Evolutionary conservation across 2,888 invertebrate genomes (phyloP).

Genomic region (Agrochola circellaris): DNA sequence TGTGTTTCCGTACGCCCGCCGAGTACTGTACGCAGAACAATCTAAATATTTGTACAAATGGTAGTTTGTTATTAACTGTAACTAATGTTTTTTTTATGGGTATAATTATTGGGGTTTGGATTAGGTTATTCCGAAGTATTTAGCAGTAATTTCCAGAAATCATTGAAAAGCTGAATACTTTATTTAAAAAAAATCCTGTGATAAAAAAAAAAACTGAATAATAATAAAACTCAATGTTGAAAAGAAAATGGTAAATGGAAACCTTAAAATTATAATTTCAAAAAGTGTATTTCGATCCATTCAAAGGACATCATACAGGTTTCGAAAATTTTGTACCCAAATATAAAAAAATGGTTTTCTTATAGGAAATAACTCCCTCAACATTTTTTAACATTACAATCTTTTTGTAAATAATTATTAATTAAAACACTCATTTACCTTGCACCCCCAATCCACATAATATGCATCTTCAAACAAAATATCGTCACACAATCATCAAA

Average conservation of each 20-base stretch:
- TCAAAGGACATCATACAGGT: too few relatives aligned
- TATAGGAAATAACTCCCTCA: too few relatives aligned
- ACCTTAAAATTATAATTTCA: background rate
- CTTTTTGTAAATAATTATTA: background rate
- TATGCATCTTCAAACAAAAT: constrained; percentile 7
- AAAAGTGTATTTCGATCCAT: background rate
- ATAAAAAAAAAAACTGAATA: too few relatives aligned
- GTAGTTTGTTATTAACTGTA: background rate
- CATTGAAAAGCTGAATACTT: background rate
- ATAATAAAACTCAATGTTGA: background rate
- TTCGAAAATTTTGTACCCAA: too few relatives aligned
- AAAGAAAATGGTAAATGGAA: background rate
- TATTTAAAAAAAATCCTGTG: too few relatives aligned
- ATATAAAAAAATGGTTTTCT: too few relatives aligned
- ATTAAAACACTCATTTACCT: background rate
- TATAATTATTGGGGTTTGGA: accelerated
- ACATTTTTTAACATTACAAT: background rate
- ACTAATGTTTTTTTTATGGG: background rate
- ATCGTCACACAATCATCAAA: constrained; percentile 34
- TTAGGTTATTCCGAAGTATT: background rate
- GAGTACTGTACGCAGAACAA: constrained; percentile 73
- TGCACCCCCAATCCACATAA: background rate
- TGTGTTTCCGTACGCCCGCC: constrained; percentile 82
- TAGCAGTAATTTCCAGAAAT: background rate
- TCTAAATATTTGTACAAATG: background rate